A percentile compares a stretch with the other conserved stretches of the same genome.
These are phyloP conservation scores for Chelmon rostratus DNA, from an alignment of 2,797 vertebrate species.

Conservation along the genomic window DNA sequence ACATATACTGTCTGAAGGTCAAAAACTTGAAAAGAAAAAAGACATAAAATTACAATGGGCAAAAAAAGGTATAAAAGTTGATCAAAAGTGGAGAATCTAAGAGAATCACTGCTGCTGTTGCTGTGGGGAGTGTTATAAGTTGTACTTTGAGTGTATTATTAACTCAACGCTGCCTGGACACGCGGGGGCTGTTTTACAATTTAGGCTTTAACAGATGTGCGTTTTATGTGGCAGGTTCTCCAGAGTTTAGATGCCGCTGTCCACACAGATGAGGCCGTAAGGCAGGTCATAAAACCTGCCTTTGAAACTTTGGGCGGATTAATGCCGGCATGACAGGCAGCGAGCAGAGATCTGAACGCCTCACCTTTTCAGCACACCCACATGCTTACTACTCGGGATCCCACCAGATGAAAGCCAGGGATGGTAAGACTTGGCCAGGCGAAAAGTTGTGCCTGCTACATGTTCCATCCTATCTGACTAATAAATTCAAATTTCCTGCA, in stretches of 20 bases:
- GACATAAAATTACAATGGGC: not conserved
- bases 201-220: conserved; percentile 84
- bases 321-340: conserved; percentile 84
- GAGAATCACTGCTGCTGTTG: conserved; percentile 42
- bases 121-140: conserved; percentile 46
- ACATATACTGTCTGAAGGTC: conserved; percentile 8
- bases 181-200: conserved; percentile 77
- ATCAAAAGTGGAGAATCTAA: conserved; percentile 40
- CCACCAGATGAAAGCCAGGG: conserved; percentile 26
- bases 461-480: conserved; percentile 27
- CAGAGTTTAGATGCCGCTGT: conserved; percentile 84
- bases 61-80: conserved; percentile 7
- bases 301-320: conserved; percentile 89
- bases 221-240: conserved; percentile 89
- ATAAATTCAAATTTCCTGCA: conserved; percentile 6
- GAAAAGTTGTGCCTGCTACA: conserved; percentile 2
- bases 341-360: conserved; percentile 40
- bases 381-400: conserved; percentile 19
- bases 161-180: conserved; percentile 75
- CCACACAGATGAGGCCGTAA: conserved; percentile 87
- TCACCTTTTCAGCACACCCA: conserved; percentile 47
- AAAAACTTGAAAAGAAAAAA: conserved; percentile 37
- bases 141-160: conserved; percentile 63
- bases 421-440: not conserved
- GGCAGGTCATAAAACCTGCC: conserved; percentile 89